Conservation (phyloP, 2,113 vertebrate genomes). For the Hymenochirus boettgeri region DNA sequence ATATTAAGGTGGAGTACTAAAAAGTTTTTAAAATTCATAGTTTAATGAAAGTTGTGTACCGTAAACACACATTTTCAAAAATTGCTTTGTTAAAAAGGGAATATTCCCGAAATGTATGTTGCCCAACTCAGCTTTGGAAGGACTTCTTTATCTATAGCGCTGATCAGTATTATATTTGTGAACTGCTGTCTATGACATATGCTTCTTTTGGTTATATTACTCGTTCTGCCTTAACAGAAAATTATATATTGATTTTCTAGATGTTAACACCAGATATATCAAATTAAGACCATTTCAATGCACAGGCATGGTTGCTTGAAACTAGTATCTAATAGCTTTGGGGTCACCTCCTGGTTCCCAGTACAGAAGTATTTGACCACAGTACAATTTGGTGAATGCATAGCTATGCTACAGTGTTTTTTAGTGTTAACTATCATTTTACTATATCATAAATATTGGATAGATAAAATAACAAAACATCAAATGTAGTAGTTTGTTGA, state of each 20-base stretch:
- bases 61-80: too few species aligned
- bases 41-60: too few species aligned
- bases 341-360: conserved; percentile 28
- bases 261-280: conserved; percentile 35
- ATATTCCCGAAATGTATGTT: too few species aligned
- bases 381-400: conserved; percentile 14
- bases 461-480: too few species aligned
- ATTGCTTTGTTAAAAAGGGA: too few species aligned
- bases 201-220: conserved; percentile 29
- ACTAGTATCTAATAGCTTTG: conserved; percentile 36
- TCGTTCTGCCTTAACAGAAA: conserved; percentile 27
- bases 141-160: conserved; percentile 11
- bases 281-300: conserved; percentile 38
- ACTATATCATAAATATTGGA: neutral
- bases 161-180: conserved; percentile 24
- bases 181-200: conserved; percentile 26
- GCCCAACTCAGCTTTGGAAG: too few species aligned
- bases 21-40: too few species aligned
- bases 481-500: too few species aligned
- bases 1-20: too few species aligned
- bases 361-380: conserved; percentile 12
- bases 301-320: conserved; percentile 32
- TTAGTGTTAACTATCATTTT: conserved; percentile 3
- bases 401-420: neutral
- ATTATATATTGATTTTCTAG: conserved; percentile 40